phyloP scores from a whole-genome alignment of 1,140 invertebrate genomes.

The Scaptomyza montana region DNA sequence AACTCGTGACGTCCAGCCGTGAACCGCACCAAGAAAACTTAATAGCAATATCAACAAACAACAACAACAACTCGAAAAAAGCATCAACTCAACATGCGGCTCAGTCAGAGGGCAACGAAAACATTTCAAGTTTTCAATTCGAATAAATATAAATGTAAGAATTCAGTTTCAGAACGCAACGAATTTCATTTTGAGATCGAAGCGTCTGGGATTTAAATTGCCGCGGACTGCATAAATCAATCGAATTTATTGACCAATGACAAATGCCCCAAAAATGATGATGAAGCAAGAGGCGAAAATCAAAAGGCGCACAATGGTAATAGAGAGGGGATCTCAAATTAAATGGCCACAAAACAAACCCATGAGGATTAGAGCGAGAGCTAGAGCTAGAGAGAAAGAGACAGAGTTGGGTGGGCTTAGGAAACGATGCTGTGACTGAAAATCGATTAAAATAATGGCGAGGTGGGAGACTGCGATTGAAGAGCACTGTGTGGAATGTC shows the following conservation, averaged over 20 bases:
- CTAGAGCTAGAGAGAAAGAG: neutral
- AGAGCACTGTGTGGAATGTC: constrained; percentile 59
- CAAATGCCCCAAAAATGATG: constrained; percentile 46
- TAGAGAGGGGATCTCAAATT: constrained; percentile 49
- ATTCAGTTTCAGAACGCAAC: constrained; percentile 54
- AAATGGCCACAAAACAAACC: constrained; percentile 53
- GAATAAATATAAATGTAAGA: constrained; percentile 50
- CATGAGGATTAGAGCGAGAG: constrained; percentile 1
- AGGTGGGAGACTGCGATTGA: constrained; percentile 49
- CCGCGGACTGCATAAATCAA: constrained; percentile 64
- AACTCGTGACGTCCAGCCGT: constrained; percentile 49
- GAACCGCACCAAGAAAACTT: constrained; percentile 34
- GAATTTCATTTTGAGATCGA: constrained; percentile 26
- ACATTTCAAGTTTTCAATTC: constrained; percentile 46
- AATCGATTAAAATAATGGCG: constrained; percentile 74
- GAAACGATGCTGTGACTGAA: constrained; percentile 38
- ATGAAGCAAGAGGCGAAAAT: constrained; percentile 33
- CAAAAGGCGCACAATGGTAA: constrained; percentile 45
- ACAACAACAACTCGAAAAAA: neutral
- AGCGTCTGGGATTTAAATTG: constrained; percentile 51
- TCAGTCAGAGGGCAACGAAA: constrained; percentile 34
- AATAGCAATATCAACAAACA: constrained; percentile 13
- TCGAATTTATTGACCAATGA: constrained; percentile 76
- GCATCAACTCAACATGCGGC: constrained; percentile 28
- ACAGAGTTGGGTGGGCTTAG: too few relatives aligned